Percentiles rank a stretch among this genome's conserved stretches.
These are phyloP conservation scores for Luidia sarsii DNA, from an alignment of 53 echinoderm and acorn worm species.

Conservation along the genomic window DNA sequence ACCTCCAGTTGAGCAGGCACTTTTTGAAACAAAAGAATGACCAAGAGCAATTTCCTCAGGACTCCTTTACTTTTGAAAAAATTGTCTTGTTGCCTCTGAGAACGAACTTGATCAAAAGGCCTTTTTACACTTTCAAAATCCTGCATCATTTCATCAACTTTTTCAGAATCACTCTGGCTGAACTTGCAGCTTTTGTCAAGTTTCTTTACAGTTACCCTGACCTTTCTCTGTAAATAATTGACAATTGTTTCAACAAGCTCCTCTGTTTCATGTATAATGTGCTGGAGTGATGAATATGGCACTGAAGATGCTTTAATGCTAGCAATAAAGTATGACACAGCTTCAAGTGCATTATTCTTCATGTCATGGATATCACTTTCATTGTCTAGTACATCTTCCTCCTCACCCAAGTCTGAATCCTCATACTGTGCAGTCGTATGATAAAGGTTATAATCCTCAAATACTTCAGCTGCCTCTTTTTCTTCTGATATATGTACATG, in stretches of 20 bases:
- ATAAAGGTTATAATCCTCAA: neutral
- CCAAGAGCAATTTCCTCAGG: slow-evolving; percentile 18
- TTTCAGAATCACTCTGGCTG: neutral
- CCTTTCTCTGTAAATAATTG: neutral
- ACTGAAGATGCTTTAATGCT: slow-evolving; percentile 29
- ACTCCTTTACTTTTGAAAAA: slow-evolving; percentile 32
- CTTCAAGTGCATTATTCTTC: neutral
- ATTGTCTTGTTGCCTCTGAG: slow-evolving; percentile 24
- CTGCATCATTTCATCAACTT: neutral
- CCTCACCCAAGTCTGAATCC: neutral
- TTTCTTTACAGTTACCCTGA: neutral
- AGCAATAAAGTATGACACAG: slow-evolving; percentile 3
- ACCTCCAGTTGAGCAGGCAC: slow-evolving; percentile 17
- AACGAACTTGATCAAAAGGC: neutral
- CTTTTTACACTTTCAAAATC: neutral
- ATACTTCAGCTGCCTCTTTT: too few species aligned
- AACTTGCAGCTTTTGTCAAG: neutral
- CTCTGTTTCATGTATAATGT: neutral
- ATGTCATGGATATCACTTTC: neutral
- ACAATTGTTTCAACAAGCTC: slow-evolving; percentile 1
- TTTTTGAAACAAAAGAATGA: neutral
- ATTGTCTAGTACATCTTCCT: neutral
- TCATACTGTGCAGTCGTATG: neutral
- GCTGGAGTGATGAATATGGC: slow-evolving; percentile 1
- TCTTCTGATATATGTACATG: neutral